Conservation (phyloP, 2,113 vertebrate genomes). For the Columbina picui region DNA sequence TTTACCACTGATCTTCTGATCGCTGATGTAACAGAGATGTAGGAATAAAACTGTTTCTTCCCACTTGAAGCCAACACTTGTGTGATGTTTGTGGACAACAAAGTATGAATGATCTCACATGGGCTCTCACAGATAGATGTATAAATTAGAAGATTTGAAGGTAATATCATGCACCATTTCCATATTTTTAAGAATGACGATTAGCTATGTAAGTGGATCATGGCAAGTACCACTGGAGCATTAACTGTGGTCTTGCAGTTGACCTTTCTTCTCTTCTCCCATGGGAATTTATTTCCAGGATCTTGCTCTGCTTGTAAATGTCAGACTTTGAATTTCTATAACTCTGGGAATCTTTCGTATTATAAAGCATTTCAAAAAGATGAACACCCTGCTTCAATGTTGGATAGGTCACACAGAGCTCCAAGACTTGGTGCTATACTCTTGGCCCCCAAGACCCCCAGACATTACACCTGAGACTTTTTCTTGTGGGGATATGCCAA, state of each 20-base stretch:
- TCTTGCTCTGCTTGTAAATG: background rate
- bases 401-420: no score
- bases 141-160: background rate
- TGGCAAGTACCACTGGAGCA: background rate
- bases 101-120: background rate
- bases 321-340: background rate
- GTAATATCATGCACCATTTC: accelerated
- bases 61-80: background rate
- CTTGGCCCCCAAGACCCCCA: no score
- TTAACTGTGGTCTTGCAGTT: background rate
- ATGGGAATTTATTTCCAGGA: background rate
- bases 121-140: accelerated
- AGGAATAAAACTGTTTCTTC: background rate
- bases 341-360: background rate
- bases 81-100: background rate
- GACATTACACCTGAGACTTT: no score
- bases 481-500: no score
- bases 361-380: no score
- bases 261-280: background rate
- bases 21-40: background rate
- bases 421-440: no score
- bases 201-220: background rate
- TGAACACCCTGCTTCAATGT: no score
- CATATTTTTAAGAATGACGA: background rate
- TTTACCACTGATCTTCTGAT: background rate